These are phyloP conservation scores for Urocitellus parryii DNA, from an alignment of 2,113 vertebrate species.

Conservation along the genomic window DNA sequence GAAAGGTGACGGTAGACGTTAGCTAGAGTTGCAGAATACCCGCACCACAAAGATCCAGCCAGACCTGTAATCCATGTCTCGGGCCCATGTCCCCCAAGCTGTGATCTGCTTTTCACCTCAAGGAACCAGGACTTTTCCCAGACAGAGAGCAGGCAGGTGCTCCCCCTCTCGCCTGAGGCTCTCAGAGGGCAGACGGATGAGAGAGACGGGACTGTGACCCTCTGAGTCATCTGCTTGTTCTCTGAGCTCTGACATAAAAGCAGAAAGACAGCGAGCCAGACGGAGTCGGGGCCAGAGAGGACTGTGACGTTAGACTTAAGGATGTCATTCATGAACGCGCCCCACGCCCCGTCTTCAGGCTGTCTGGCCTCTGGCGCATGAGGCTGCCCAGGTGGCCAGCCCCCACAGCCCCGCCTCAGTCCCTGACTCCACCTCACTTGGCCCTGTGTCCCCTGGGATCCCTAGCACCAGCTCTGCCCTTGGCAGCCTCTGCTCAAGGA, in stretches of 20 bases:
- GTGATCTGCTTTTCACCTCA: background rate
- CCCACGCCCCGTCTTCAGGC: background rate
- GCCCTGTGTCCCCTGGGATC: background rate
- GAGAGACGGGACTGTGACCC: background rate
- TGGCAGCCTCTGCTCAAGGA: background rate
- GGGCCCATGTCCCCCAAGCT: rapidly evolving
- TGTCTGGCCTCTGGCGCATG: too few relatives aligned
- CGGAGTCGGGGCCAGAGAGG: background rate
- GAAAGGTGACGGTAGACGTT: background rate
- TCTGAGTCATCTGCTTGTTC: background rate
- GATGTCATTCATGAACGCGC: background rate
- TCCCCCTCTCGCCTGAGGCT: background rate
- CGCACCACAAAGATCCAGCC: background rate
- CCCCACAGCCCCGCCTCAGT: rapidly evolving
- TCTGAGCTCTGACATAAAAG: background rate
- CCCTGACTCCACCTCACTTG: too few relatives aligned
- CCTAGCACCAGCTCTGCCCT: background rate
- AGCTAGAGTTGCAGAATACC: background rate
- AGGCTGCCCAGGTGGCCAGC: background rate
- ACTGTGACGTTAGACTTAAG: background rate
- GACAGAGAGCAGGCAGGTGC: background rate
- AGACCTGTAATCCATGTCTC: background rate
- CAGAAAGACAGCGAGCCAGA: background rate
- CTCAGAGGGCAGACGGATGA: background rate
- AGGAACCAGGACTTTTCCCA: background rate